Evolutionary conservation across 2,113 vertebrate species (phyloP), one percentile per base, ranked within the genome.

Genomic region (Muntiacus reevesi): DNA sequence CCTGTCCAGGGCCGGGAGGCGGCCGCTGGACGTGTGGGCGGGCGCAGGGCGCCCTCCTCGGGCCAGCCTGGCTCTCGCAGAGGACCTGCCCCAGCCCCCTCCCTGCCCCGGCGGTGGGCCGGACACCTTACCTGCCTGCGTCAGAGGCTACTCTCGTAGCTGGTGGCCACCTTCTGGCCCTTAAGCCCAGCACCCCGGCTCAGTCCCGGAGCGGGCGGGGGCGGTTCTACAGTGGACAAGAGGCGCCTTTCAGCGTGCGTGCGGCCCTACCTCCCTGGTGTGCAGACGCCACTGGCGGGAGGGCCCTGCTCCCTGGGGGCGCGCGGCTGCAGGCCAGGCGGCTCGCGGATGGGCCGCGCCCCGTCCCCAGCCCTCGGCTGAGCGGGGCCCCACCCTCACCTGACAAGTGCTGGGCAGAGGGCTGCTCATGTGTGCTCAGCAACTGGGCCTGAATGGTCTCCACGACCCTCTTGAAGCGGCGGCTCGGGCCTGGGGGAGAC

Each of bases 391-490:
- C 79, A 8, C 33, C 99, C 99, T 99, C 99, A 99, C 99, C 99
- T 99, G 99, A 99, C 98, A 99, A 98, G 98, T 99, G 99, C 98
- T 99, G 99, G 98, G 99, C 99, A 21, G 99, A 99, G 6, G 99
- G 99, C 99, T 99, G 99, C 98, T 99, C 99, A 15, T 99, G 99
- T 98, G 99, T 99, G 99, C 99, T 99, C 99, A 99, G 99, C 99
- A 99, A 99, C 99, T 99, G 99, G 96, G 99, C 99, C 99, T 99
- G 99, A 98, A 99, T 99, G 86, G 99, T 99, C 99, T 99, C 99
- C 98, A 99, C 99, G 97, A 99, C 99, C 98, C 99, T 99, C 99
- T 99, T 99, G 98, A 99, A 99, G 97, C 99, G 99, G 96, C 99
- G 99, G 98, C 99, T 99, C 52, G 99, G 99, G 99, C 99, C 99